These are phyloP conservation scores for Struthidea cinerea DNA, from an alignment of 2,113 vertebrate genomes.

Conservation along the genomic window DNA sequence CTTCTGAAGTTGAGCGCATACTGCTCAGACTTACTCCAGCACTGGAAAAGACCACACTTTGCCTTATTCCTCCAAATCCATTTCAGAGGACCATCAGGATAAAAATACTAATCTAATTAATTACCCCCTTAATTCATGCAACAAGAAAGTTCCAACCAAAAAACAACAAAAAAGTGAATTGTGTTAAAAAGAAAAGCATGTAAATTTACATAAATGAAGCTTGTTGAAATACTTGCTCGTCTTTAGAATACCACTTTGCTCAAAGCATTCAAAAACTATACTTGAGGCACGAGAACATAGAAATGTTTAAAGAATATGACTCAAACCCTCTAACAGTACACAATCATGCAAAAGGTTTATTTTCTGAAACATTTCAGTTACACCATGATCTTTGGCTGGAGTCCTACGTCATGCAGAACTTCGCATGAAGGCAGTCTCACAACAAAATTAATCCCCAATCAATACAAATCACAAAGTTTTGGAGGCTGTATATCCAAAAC, in stretches of 20 bases:
- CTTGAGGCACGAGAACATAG: neutral
- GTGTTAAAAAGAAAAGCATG: neutral
- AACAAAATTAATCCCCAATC: neutral
- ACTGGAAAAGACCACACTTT: neutral
- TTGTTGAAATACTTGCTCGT: fast-evolving
- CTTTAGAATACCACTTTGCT: neutral
- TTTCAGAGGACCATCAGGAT: neutral
- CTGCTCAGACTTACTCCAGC: neutral
- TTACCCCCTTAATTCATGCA: neutral
- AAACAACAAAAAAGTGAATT: neutral
- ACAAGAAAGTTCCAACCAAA: neutral
- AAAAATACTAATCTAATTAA: neutral
- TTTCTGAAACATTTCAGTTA: neutral
- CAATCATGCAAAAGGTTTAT: neutral
- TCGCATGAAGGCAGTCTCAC: neutral
- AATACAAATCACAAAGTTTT: neutral
- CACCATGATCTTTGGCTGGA: neutral
- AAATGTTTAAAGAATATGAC: neutral
- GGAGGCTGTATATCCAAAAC: neutral
- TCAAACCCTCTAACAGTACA: neutral
- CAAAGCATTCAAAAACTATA: neutral
- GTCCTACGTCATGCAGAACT: neutral
- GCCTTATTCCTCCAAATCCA: neutral
- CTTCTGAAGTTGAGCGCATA: neutral
- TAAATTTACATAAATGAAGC: neutral